Conservation (phyloP, 2,888 invertebrate species). For the Cryptocephalus moraei region DNA sequence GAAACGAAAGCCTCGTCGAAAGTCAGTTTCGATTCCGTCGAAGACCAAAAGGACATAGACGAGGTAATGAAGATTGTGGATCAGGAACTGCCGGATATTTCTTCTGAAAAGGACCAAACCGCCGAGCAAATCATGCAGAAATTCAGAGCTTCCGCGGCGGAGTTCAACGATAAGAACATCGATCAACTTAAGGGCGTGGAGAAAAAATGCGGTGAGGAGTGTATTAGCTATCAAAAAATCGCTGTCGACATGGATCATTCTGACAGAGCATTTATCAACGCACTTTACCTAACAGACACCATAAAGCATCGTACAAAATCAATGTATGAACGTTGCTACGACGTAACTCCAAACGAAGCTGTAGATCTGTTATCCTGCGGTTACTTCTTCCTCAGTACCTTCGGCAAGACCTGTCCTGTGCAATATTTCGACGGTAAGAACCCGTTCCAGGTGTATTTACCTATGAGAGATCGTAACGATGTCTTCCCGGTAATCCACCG, state of each 20-base stretch:
- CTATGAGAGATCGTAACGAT: conserved; percentile 35
- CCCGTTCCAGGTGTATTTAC: conserved; percentile 42
- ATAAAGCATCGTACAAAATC: conserved; percentile 42
- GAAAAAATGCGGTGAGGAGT: conserved; percentile 35
- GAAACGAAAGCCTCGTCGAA: conserved; percentile 16
- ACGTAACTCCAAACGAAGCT: conserved; percentile 43
- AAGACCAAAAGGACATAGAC: conserved; percentile 42
- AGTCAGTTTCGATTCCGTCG: conserved; percentile 37
- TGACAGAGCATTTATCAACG: conserved; percentile 23
- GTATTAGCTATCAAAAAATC: conserved; percentile 40
- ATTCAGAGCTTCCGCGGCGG: conserved; percentile 39
- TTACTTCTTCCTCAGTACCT: conserved; percentile 52
- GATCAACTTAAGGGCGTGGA: conserved; percentile 37
- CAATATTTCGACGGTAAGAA: conserved; percentile 43
- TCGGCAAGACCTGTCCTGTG: conserved; percentile 55
- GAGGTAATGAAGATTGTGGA: conserved; percentile 34
- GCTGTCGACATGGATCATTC: conserved; percentile 34
- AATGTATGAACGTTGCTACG: conserved; percentile 47
- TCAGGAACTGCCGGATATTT: conserved; percentile 37
- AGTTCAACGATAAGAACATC: conserved; percentile 38
- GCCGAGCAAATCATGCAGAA: conserved; percentile 39
- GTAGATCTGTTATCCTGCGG: conserved; percentile 48
- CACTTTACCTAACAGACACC: conserved; percentile 24
- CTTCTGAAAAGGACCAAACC: conserved; percentile 42
- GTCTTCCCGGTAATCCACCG: conserved; percentile 49